A percentile compares a stretch with the other conserved stretches of the same genome.
Conservation (phyloP, 2,797 vertebrate species). For the Syncerus caffer region DNA sequence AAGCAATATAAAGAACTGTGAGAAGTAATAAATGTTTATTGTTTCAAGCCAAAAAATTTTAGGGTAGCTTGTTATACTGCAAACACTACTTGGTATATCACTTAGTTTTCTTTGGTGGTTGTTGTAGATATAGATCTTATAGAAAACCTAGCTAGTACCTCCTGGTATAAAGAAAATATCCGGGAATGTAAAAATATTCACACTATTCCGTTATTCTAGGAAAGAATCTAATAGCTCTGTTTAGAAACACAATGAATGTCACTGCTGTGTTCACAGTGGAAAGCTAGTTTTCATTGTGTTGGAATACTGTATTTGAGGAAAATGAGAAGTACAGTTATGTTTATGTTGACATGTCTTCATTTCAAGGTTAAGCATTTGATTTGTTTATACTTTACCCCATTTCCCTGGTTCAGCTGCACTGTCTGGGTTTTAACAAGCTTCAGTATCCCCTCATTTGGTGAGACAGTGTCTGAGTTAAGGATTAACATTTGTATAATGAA, state of each 20-base stretch:
- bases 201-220: neutral
- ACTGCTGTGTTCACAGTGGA: neutral
- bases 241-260: neutral
- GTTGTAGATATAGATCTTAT: neutral
- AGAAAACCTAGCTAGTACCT: neutral
- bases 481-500: slow-evolving; percentile 69
- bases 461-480: slow-evolving; percentile 66
- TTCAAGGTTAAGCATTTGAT: slow-evolving; percentile 59
- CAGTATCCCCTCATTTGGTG: slow-evolving; percentile 26
- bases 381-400: slow-evolving; percentile 66
- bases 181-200: neutral
- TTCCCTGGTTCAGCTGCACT: slow-evolving; percentile 36
- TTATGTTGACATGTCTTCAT: slow-evolving; percentile 66
- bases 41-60: neutral
- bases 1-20: neutral
- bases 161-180: neutral
- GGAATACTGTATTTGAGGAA: neutral
- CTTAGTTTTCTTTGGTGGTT: neutral
- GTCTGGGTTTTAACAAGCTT: slow-evolving; percentile 68
- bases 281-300: neutral
- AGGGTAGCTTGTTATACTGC: neutral
- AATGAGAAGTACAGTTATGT: slow-evolving; percentile 43
- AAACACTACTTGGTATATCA: neutral
- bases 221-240: neutral
- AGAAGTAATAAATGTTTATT: neutral